Conservation (phyloP, 2,888 invertebrate species). For the Dicycla oo region DNA sequence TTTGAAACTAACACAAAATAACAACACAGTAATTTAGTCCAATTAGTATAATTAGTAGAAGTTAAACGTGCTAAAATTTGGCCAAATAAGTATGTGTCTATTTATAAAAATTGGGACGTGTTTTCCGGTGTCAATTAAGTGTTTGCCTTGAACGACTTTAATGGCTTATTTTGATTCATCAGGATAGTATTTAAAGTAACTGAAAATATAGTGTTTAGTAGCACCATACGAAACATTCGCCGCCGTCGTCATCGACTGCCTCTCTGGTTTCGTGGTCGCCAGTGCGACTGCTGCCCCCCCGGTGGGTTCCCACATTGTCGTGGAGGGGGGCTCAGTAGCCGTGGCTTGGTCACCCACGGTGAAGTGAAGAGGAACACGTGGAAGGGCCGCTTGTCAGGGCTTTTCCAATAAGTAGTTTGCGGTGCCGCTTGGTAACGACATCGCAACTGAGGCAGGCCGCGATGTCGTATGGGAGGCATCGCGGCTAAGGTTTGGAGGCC, state of each 20-base stretch:
- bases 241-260: not conserved
- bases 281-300: no score
- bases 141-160: not conserved
- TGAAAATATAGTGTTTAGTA: not conserved
- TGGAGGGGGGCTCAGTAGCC: no score
- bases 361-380: no score
- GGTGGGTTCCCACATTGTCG: no score
- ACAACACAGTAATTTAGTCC: slow-evolving; percentile 31
- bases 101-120: slow-evolving; percentile 31
- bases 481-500: no score
- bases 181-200: not conserved
- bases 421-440: no score
- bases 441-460: no score
- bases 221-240: not conserved
- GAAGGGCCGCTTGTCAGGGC: no score
- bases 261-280: not conserved
- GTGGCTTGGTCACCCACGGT: no score
- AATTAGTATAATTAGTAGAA: slow-evolving; percentile 43
- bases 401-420: no score
- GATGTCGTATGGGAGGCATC: no score
- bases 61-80: slow-evolving; percentile 3
- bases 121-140: slow-evolving; percentile 17
- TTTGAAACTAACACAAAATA: slow-evolving; percentile 17
- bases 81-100: not conserved
- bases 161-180: not conserved